These are phyloP conservation scores for Phenganax stokvisi DNA, from an alignment of 92 coral and sea anemone genomes.

Conservation along the genomic window DNA sequence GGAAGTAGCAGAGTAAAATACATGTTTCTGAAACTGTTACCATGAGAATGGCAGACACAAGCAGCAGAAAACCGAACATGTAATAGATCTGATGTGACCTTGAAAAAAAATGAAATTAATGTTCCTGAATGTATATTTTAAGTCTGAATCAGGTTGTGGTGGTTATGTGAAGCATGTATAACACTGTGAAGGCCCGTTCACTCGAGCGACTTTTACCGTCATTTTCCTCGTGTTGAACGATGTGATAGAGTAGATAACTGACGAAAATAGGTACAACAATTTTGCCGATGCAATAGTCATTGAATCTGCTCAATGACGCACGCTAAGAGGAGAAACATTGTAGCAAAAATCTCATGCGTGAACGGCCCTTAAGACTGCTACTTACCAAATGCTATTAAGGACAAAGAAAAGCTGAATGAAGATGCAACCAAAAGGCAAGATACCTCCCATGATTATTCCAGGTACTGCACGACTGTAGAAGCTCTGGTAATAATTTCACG, in stretches of 20 bases:
- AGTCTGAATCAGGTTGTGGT: too few relatives aligned
- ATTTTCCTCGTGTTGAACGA: too few relatives aligned
- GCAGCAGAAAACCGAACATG: constrained; percentile 97
- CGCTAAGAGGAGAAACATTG: too few relatives aligned
- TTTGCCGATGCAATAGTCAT: too few relatives aligned
- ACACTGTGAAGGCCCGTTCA: too few relatives aligned
- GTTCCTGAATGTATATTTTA: background rate
- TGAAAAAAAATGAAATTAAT: constrained; percentile 1
- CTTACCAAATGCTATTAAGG: constrained; percentile 94
- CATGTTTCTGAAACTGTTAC: constrained; percentile 93
- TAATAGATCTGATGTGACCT: constrained; percentile 99
- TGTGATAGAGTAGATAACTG: too few relatives aligned
- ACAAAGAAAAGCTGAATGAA: constrained; percentile 94
- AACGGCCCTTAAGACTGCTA: background rate
- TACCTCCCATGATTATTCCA: constrained; percentile 95
- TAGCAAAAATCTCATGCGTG: too few relatives aligned
- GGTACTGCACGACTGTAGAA: constrained; percentile 86
- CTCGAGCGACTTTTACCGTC: too few relatives aligned
- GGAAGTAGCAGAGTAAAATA: constrained; percentile 91
- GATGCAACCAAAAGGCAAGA: constrained; percentile 94
- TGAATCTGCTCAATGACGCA: too few relatives aligned
- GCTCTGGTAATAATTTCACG: constrained; percentile 50
- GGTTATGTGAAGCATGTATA: too few relatives aligned
- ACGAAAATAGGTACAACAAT: too few relatives aligned
- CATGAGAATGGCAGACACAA: constrained; percentile 81